Percentiles rank a stretch among this genome's conserved stretches.
Evolutionary conservation across 2,113 vertebrate genomes (phyloP).

Genomic region (Chamaea fasciata): DNA sequence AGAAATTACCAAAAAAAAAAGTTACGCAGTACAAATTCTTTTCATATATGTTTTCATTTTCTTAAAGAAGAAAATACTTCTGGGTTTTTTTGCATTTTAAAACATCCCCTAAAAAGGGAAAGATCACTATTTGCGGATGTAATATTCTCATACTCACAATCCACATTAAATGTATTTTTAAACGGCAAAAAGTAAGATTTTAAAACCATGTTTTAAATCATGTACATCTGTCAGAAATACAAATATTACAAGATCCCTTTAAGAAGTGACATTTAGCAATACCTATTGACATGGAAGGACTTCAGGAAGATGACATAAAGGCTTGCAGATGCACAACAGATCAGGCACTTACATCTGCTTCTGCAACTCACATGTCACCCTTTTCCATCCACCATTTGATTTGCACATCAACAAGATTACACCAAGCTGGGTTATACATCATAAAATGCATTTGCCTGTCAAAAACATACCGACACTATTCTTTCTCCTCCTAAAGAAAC

Average conservation of each 20-base stretch:
- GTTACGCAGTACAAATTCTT: neutral
- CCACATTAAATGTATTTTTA: neutral
- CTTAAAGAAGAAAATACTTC: neutral
- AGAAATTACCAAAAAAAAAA: neutral
- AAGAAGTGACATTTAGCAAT: neutral
- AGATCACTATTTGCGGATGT: neutral
- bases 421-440: neutral
- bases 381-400: neutral
- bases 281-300: neutral
- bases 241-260: neutral
- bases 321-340: neutral
- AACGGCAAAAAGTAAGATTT: neutral
- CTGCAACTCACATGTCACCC: conserved; percentile 6
- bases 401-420: neutral
- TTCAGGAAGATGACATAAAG: neutral
- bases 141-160: neutral
- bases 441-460: neutral
- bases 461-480: neutral
- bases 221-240: neutral
- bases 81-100: neutral
- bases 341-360: conserved; percentile 18
- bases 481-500: neutral
- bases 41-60: neutral
- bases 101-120: neutral
- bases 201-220: neutral